phyloP scores from a whole-genome alignment of 1,140 invertebrate genomes.

The Lepidostoma basale region DNA sequence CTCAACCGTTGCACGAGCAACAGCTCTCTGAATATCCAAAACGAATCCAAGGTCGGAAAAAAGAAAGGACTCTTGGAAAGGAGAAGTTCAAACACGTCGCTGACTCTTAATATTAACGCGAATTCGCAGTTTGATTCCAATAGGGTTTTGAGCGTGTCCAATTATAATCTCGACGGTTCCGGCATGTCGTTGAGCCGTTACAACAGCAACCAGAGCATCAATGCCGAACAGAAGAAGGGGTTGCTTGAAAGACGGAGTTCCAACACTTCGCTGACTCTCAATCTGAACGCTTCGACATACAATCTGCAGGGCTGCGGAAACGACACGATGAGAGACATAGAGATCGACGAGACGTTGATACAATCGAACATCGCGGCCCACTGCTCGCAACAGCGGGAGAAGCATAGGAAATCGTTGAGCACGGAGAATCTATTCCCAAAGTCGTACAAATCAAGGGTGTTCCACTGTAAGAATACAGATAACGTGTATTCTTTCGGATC shows the following conservation, averaged over 20 bases:
- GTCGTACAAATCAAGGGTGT: conserved; percentile 54
- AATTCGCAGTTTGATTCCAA: conserved; percentile 52
- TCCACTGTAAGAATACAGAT: conserved; percentile 48
- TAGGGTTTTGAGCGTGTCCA: conserved; percentile 57
- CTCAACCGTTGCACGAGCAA: conserved; percentile 64
- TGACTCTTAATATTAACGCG: conserved; percentile 51
- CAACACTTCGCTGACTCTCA: conserved; percentile 57
- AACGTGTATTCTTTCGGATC: conserved; percentile 56
- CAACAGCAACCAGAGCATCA: conserved; percentile 59
- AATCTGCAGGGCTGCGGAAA: conserved; percentile 26
- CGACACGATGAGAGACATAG: conserved; percentile 55
- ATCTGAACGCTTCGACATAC: conserved; percentile 38
- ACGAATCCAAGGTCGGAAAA: conserved; percentile 52
- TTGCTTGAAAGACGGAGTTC: conserved; percentile 55
- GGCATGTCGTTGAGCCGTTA: conserved; percentile 57
- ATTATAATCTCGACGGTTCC: conserved; percentile 59
- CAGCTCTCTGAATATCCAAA: conserved; percentile 56
- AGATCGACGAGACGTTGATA: conserved; percentile 53
- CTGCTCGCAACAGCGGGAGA: conserved; percentile 52
- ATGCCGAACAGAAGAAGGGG: conserved; percentile 53
- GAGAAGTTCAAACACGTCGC: conserved; percentile 57
- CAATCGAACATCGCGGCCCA: conserved; percentile 30
- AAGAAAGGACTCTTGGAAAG: conserved; percentile 67
- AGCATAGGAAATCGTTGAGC: conserved; percentile 62
- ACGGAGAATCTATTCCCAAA: conserved; percentile 63